Evolutionary conservation across 1,140 invertebrate species (phyloP), one percentile per base, ranked within the genome.

Genomic region (Drosophila yakuba): DNA sequence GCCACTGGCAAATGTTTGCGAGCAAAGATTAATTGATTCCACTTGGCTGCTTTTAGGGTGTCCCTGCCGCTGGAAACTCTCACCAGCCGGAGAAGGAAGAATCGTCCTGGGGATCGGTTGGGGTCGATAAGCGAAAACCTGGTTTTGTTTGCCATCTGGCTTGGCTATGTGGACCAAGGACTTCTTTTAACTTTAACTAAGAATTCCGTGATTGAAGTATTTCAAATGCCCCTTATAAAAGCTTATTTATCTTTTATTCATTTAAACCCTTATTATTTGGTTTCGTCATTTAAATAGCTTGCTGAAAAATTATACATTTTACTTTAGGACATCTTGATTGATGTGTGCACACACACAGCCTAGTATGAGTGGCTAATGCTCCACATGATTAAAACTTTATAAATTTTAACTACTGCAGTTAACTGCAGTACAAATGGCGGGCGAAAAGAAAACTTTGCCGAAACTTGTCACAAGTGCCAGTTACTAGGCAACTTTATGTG

Each of bases 11-110:
- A 86, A 88, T 83, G 84, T 88, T 88, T 89, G 82, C 84, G 51
- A 60, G 78, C 77, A 80, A 88, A 88, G 84, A 88, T 88, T 88
- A 88, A 88, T 88, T 88, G 84, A 88, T 88, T 88, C 84, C 84
- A 83, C 84, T 89, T 84, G 84, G 85, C 80, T 88, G 84, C 84
- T 84, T 75, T 57, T 66, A 61, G 61, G 78, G 84, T 89, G 80
- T 89, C 80, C 82, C 80, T 73, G 75, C 50, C 56, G 72, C 50
- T 69, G 72, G 67, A 36, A 23, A 15, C 51, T 60, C 60, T 35
- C 39, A 41, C 58, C 43, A 8, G 25, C 45, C 25, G 32, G 36
- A 66, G 32, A 60, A 32, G 15, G n/a, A 51, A 71, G 63, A 10
- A 32, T 32, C 7, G 7, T 8, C 32, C 36, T 12, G 28, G 23